These are phyloP conservation scores for Bradypus variegatus DNA, from an alignment of 2,797 vertebrate genomes.

Conservation along the genomic window DNA sequence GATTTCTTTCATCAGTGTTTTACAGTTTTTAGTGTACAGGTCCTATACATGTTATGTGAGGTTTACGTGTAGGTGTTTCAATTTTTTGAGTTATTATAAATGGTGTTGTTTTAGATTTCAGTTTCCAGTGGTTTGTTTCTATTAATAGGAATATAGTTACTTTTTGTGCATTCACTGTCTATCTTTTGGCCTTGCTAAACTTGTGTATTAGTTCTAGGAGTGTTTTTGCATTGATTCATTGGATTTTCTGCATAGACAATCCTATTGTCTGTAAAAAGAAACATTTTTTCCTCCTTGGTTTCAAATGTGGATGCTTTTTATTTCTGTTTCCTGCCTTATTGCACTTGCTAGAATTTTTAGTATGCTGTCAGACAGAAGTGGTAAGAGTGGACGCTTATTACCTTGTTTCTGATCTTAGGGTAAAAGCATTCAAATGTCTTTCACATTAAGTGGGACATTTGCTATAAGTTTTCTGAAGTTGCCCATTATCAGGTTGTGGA, in stretches of 20 bases:
- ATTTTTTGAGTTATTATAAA: background rate
- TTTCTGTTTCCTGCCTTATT: background rate
- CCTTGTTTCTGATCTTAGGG: background rate
- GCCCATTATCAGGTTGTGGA: background rate
- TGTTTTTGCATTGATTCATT: background rate
- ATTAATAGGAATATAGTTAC: background rate
- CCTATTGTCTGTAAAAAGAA: background rate
- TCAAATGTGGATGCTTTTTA: background rate
- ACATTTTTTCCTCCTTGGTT: background rate
- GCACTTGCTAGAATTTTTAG: background rate
- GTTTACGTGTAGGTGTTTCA: background rate
- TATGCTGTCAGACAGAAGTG: background rate
- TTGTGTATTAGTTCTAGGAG: background rate
- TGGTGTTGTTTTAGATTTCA: background rate
- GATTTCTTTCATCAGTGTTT: background rate
- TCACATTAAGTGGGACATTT: background rate
- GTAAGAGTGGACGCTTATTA: background rate
- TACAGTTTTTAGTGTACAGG: background rate
- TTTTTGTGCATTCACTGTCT: background rate
- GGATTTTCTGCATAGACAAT: background rate
- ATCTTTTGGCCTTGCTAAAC: background rate
- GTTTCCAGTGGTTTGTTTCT: background rate
- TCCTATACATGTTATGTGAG: background rate
- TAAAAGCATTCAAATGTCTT: background rate
- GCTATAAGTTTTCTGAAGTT: background rate